These are phyloP conservation scores for Cassiopea andromeda DNA, from an alignment of 30 jellyfish, hydroid and myxozoan genomes.

Conservation along the genomic window DNA sequence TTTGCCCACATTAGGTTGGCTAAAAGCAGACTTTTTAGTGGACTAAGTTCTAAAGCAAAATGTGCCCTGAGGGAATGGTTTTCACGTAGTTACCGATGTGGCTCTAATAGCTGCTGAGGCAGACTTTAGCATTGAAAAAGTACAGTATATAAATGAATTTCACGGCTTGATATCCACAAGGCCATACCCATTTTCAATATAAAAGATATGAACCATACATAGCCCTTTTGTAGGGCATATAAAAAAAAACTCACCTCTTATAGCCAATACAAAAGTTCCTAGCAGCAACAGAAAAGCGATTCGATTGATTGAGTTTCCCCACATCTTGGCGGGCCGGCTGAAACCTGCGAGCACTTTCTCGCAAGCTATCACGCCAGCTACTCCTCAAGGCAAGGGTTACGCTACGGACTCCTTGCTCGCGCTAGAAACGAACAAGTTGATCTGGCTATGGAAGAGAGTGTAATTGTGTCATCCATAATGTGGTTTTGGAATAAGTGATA, in stretches of 20 bases:
- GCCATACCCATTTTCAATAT: neutral
- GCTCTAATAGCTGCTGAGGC: neutral
- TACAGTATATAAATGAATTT: no score
- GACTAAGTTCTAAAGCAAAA: neutral
- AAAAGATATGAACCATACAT: neutral
- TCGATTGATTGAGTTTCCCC: slow-evolving; percentile 61
- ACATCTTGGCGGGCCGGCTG: slow-evolving; percentile 83
- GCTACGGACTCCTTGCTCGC: slow-evolving; percentile 48
- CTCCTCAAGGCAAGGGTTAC: slow-evolving; percentile 48
- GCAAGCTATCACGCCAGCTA: slow-evolving; percentile 76
- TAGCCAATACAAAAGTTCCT: slow-evolving; percentile 44
- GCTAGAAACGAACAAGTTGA: slow-evolving; percentile 36
- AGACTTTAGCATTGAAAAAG: no score
- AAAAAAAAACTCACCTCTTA: slow-evolving; percentile 38
- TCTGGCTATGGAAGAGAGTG: slow-evolving; percentile 5
- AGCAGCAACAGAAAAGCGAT: slow-evolving; percentile 36
- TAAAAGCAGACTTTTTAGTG: no score
- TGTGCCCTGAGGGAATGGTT: slow-evolving; percentile 44
- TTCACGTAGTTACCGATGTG: neutral
- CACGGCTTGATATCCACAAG: neutral
- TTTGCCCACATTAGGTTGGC: no score
- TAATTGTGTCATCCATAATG: slow-evolving; percentile 30
- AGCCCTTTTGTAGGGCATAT: neutral
- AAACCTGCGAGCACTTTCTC: slow-evolving; percentile 80
- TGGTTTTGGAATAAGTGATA: slow-evolving; percentile 36